Evolutionary conservation across 2,797 vertebrate genomes (phyloP), one percentile per base, ranked within the genome.

Genomic region (Tangara arthus): DNA sequence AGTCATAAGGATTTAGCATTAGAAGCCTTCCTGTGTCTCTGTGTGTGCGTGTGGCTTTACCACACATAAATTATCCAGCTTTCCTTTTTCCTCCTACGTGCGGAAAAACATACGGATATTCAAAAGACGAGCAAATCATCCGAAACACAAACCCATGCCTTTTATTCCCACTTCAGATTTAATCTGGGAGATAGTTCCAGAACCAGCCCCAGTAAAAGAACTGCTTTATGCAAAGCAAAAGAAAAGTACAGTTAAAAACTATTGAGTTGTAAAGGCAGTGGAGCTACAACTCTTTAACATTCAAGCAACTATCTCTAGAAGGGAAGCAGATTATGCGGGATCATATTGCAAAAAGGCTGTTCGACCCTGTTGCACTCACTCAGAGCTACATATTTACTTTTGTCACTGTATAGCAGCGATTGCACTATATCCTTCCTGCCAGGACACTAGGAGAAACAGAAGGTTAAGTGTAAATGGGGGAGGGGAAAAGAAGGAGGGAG

Each of bases 401-500:
- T 96, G 95, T 96, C 95, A 86, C 92, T 81, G 61, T 87, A 75
- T 78, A 93, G 96, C 90, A 94, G 92, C 6, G 66, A 96, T 90
- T 94, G 87, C 93, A 94, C 94, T 94, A 87, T 95, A 97, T 91
- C 85, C 93, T 97, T 97, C 95, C 95, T 94, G 75, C 91, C 82
- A 82, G 95, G 92, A 84, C 84, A 93, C 30, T 37, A 71, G 95
- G 72, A 93, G 88, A 94, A 95, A 93, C 72, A 93, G 96, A 96
- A 87, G 91, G 90, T 92, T 94, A 94, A 91, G 73, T 55, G 82
- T 82, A 96, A 83, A 89, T 0, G 89, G 95, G 95, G 91, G 85
- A 90, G 93, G 89, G 96, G 78, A 47, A 88, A 90, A 92, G 63
- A 84, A 72, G 86, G 77, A 76, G 75, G 53, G 86, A 93, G 77